Base-by-base conservation (phyloP, 2,797 vertebrate genomes). In the Hoplostethus mediterraneus region DNA sequence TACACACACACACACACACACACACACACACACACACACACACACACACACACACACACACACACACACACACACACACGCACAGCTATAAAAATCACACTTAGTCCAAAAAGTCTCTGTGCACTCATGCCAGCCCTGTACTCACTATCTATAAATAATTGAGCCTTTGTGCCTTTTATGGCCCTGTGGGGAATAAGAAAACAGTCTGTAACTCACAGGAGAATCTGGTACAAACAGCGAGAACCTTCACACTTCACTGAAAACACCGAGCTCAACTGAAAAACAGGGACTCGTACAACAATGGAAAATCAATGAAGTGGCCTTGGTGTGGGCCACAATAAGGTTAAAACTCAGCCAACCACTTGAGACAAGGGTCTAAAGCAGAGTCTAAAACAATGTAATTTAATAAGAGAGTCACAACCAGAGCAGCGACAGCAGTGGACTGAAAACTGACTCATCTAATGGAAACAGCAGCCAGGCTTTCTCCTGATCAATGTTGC, bases 91-190 rank as follows among this genome's bases (percentile, higher is more conserved):
- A 62, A 47, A 80, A 84, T 76, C 44, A 60, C 68, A 78, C 64
- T 73, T 63, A 14, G 70, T 66, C 56, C 67, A 80, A 60, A 70
- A 82, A 77, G 70, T 74, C 64, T 83, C 63, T 59, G 71, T 79
- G 74, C 73, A 69, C 67, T 83, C 74, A 77, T 65, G 71, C 73
- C 79, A 81, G 67, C 77, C 64, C 42, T 75, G 59, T 75, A 68
- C 80, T 84, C 83, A 56, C 73, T 54, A 78, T 82, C 85, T 92
- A 89, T 85, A 89, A 91, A 92, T 87, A 89, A 90, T 82, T 70
- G 70, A 59, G 67, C 77, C 82, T 77, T 75, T 67, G 71, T 83
- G 81, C 71, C 73, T 83, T 72, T 68, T 61, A 36, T 21, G 47
- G 56, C 73, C 81, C 77, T 71, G 78, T 62, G 38, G 90, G 81